Percentiles rank a stretch among this genome's conserved stretches.
These are phyloP conservation scores for Cataglyphis cursor DNA, from an alignment of 2,888 invertebrate species.

Conservation along the genomic window DNA sequence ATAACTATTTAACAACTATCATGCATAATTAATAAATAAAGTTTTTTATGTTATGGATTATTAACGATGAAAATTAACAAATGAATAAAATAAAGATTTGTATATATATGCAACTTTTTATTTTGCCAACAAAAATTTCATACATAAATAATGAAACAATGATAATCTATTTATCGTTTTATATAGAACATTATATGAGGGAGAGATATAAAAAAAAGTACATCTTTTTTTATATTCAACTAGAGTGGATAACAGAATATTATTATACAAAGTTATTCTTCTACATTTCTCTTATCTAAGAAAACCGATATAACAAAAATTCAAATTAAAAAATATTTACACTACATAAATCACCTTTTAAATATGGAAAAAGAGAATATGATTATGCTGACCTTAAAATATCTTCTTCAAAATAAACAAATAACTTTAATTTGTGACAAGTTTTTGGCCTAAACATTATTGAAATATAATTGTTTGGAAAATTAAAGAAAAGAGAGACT, in stretches of 20 bases:
- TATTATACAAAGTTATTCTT: neutral
- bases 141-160: neutral
- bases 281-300: neutral
- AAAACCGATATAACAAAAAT: neutral
- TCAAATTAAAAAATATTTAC: neutral
- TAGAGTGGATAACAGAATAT: neutral
- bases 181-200: neutral
- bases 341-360: neutral
- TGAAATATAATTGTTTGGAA: neutral
- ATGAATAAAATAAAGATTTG: neutral
- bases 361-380: neutral
- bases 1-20: neutral
- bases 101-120: constrained; percentile 9
- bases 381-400: neutral
- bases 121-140: neutral
- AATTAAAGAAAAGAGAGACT: neutral
- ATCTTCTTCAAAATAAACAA: neutral
- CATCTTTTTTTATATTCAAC: neutral
- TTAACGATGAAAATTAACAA: neutral
- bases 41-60: neutral
- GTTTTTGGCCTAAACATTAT: neutral
- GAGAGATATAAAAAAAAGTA: neutral
- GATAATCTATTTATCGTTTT: neutral
- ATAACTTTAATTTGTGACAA: neutral
- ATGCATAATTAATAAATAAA: too few relatives aligned